Conservation (phyloP, 2,888 invertebrate genomes). For the Leptothorax acervorum region DNA sequence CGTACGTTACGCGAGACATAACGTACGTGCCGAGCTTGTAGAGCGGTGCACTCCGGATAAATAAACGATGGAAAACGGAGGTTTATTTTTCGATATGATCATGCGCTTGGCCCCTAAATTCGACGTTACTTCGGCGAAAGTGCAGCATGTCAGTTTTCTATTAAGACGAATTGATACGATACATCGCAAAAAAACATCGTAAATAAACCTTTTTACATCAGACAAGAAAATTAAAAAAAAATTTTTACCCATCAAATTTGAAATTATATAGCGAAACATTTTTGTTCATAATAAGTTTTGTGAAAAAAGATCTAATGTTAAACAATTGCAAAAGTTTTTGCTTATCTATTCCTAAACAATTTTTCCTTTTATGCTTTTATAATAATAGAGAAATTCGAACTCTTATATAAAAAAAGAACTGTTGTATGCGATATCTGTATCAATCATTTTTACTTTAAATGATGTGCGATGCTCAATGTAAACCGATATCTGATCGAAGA, state of each 20-base stretch:
- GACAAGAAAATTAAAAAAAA: not conserved
- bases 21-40: slow-evolving; percentile 32
- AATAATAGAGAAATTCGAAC: not conserved
- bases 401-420: not conserved
- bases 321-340: not conserved
- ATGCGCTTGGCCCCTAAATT: not conserved
- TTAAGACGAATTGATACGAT: not conserved
- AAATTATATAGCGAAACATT: not conserved
- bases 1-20: slow-evolving; percentile 25
- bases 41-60: not conserved
- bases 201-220: not conserved
- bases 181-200: not conserved
- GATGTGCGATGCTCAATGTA: slow-evolving; percentile 29
- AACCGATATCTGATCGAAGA: slow-evolving; percentile 6
- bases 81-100: not conserved
- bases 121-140: not conserved
- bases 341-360: not conserved
- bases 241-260: not conserved
- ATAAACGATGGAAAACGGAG: slow-evolving; percentile 6
- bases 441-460: slow-evolving; percentile 25
- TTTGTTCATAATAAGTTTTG: not conserved
- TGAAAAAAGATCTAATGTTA: not conserved
- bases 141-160: not conserved
- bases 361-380: not conserved
- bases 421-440: not conserved